Percentiles rank a stretch among this genome's conserved stretches.
Conservation (phyloP, 2,888 invertebrate species). For the Nowickia ferox region DNA sequence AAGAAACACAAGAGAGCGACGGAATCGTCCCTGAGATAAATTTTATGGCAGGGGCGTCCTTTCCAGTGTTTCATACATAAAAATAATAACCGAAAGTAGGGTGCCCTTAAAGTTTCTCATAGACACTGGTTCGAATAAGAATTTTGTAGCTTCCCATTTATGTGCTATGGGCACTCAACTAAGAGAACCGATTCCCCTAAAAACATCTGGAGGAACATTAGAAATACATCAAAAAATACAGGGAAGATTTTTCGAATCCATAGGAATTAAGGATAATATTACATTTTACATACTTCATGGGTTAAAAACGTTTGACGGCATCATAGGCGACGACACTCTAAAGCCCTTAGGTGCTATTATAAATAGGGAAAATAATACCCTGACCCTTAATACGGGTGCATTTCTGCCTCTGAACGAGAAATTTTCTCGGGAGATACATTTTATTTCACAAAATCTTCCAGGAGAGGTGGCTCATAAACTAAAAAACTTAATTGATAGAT, state of each 20-base stretch:
- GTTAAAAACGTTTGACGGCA: constrained; percentile 1
- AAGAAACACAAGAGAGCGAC: not conserved
- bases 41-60: constrained; percentile 43
- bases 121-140: constrained; percentile 13
- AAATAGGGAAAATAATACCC: not conserved
- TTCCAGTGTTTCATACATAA: constrained; percentile 22
- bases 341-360: not conserved
- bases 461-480: not conserved
- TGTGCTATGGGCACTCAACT: not conserved
- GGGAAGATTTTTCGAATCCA: not conserved
- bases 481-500: not conserved
- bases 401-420: not conserved
- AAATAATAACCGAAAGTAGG: not conserved
- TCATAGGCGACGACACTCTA: constrained; percentile 13
- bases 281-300: not conserved
- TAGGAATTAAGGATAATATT: not conserved
- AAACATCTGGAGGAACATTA: not conserved
- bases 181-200: not conserved
- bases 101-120: constrained; percentile 42
- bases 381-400: not conserved
- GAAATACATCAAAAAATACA: not conserved
- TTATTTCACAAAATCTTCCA: no score
- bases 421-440: not conserved
- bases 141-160: not conserved
- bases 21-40: constrained; percentile 3